Base-by-base conservation (phyloP, 2,113 vertebrate genomes). In the Marcusenius ussheri region DNA sequence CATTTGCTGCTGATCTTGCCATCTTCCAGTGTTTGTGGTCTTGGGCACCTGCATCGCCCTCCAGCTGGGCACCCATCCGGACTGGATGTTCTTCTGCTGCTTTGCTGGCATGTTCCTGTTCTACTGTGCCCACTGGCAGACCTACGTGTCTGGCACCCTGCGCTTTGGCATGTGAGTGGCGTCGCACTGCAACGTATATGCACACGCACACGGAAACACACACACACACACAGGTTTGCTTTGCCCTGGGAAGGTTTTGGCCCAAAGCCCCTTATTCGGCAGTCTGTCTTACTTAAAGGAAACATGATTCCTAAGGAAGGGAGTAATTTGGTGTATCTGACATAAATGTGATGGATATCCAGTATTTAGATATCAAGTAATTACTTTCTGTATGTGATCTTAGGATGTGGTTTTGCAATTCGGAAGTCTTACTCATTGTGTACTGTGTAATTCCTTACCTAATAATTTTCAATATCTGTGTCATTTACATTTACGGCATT, bases 41-140 rank as follows among this genome's bases (percentile, higher is more conserved):
- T 93, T 99, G 96, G 98, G 98, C 92, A 99, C 98, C 91, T 98
- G 97, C 93, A 97, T 99, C 93, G 97, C 98, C 1, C 97, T 99
- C 88, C 98, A 99, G 91, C 95, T 99, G 95, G 98, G 98, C 39
- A 99, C 98, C 86, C 97, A 99, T 93, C 98, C 98, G 31, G 98
- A 99, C 93, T 99, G 98, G 98, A 99, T 99, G 98, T 99, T 99
- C 95, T 99, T 99, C 96, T 99, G 98, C 95, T 99, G 98, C 95
- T 99, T 99, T 91, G 97, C 98, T 58, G 98, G 97, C 90, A 99
- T 98, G 19, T 99, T 99, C 91, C 99, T 99, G 97, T 99, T 99
- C 95, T 99, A 99, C 96, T 99, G 98, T 88, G 98, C 98, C 0
- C 98, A 99, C 89, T 99, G 98, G 98, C 98, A 99, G 95, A 99